Evolutionary conservation across 2,888 invertebrate species (phyloP).

Genomic region (Leucania comma): DNA sequence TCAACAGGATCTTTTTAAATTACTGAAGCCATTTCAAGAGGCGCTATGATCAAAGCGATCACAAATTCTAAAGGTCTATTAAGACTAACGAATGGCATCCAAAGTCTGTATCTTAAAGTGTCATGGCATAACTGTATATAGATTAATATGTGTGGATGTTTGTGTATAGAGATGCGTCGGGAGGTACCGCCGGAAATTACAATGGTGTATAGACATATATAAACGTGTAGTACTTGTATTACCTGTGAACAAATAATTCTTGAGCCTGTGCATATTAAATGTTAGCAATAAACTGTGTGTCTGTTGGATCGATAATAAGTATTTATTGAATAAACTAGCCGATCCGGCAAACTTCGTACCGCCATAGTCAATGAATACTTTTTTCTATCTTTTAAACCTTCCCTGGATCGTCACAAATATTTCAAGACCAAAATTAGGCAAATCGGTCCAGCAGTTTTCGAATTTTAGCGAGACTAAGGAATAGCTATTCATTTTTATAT

Average conservation of each 20-base stretch:
- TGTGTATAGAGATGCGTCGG: conserved; percentile 7
- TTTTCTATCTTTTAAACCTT: no score
- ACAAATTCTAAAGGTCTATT: conserved; percentile 32
- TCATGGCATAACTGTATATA: background rate
- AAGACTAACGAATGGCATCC: conserved; percentile 30
- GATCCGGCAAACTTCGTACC: no score
- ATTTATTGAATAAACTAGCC: no score
- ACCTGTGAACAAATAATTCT: conserved; percentile 19
- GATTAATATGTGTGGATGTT: conserved; percentile 16
- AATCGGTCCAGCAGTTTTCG: no score
- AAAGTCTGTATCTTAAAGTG: conserved; percentile 17
- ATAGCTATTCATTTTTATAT: no score
- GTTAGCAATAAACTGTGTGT: background rate
- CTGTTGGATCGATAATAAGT: no score
- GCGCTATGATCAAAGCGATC: conserved; percentile 34
- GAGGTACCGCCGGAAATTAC: conserved; percentile 51
- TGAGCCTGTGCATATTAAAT: conserved; percentile 4
- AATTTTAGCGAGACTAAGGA: no score
- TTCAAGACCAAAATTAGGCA: no score
- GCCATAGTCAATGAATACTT: no score
- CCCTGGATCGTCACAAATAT: no score
- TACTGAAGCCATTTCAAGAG: conserved; percentile 10
- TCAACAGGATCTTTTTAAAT: background rate
- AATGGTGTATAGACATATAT: conserved; percentile 36
- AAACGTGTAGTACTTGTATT: background rate